phyloP scores from a whole-genome alignment of 2,888 invertebrate genomes.

The Molanna angustata region DNA sequence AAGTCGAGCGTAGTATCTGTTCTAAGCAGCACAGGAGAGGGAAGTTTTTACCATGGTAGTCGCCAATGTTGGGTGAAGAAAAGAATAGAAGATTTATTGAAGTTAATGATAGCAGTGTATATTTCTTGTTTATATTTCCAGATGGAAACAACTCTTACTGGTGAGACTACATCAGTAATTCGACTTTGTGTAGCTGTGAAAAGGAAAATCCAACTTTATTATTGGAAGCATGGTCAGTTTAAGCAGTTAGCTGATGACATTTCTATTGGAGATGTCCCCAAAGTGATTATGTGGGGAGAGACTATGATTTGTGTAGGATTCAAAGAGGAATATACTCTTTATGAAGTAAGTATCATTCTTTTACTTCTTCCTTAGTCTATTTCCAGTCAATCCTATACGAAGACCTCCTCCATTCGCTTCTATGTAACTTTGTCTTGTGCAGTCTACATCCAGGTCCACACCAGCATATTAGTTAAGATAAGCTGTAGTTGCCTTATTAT shows the following conservation, averaged over 20 bases:
- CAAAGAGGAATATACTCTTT: conserved; percentile 75
- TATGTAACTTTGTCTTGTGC: no score
- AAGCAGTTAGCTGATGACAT: conserved; percentile 70
- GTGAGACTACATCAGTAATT: conserved; percentile 72
- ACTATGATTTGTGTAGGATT: conserved; percentile 86
- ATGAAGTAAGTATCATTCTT: conserved; percentile 65
- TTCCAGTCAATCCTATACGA: no score
- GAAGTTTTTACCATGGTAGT: no score
- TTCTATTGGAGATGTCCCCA: conserved; percentile 75
- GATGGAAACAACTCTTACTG: conserved; percentile 63
- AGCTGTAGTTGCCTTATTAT: no score
- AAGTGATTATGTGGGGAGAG: conserved; percentile 77
- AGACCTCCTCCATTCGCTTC: no score
- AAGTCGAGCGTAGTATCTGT: no score
- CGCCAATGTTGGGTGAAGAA: no score
- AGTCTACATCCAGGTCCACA: no score
- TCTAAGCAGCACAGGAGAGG: no score
- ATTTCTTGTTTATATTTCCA: conserved; percentile 37
- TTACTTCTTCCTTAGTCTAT: no score
- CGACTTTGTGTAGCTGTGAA: conserved; percentile 86
- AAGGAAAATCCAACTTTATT: conserved; percentile 80
- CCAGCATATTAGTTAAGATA: no score
- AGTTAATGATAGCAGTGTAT: conserved; percentile 34
- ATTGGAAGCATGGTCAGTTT: conserved; percentile 84
- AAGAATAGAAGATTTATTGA: no score